Percentiles rank a stretch among this genome's conserved stretches.
phyloP scores from a whole-genome alignment of 2,113 vertebrate genomes.

The Xyrauchen texanus region DNA sequence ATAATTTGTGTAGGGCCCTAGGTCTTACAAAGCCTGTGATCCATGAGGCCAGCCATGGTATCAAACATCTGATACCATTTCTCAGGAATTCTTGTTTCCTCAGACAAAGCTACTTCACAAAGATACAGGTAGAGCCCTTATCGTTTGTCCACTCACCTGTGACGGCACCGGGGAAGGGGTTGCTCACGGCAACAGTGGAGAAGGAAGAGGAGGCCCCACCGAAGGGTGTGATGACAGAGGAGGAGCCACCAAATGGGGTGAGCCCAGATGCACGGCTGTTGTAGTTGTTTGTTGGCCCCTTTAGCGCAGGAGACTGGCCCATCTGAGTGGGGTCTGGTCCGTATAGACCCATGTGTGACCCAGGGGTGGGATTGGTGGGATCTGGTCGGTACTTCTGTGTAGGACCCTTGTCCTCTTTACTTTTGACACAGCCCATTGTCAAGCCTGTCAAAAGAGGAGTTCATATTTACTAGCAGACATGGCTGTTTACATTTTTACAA shows the following conservation, averaged over 20 bases:
- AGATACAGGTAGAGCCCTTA: not conserved
- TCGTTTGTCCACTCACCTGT: conserved; percentile 65
- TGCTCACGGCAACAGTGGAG: conserved; percentile 69
- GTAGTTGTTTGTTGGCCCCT: conserved; percentile 70
- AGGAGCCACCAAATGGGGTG: conserved; percentile 84
- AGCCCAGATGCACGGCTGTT: conserved; percentile 64
- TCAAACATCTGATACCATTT: conserved; percentile 6
- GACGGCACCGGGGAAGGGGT: conserved; percentile 68
- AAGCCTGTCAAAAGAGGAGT: conserved; percentile 69
- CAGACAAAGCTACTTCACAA: conserved; percentile 12
- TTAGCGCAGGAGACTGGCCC: conserved; percentile 74
- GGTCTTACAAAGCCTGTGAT: not conserved
- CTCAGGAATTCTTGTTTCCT: conserved; percentile 5
- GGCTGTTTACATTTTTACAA: not conserved
- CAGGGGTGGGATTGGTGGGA: conserved; percentile 73
- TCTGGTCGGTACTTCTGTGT: conserved; percentile 87
- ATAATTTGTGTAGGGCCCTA: not conserved
- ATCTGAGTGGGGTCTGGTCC: conserved; percentile 86
- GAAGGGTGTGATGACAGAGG: conserved; percentile 69
- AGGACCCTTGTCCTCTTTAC: conserved; percentile 94
- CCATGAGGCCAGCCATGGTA: not conserved
- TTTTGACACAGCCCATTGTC: conserved; percentile 96
- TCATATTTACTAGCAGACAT: not conserved
- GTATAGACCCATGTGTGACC: conserved; percentile 81
- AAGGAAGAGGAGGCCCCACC: conserved; percentile 79